Conservation (phyloP, 1,140 invertebrate species). For the Adoxophyes honmai region DNA sequence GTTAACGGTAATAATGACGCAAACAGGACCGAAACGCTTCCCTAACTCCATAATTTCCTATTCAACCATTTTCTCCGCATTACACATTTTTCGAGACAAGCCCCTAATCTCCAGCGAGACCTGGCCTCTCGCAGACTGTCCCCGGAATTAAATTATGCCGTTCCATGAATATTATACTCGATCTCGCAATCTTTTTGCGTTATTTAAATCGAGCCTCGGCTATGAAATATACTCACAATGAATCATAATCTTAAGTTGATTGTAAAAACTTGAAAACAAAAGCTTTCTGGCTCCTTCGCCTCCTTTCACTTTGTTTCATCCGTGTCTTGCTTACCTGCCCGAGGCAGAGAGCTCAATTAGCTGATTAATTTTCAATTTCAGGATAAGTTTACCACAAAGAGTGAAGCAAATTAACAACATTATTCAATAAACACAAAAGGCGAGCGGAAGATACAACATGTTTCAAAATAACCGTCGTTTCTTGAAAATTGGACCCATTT, state of each 20-base stretch:
- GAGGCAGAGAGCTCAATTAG: too few species aligned
- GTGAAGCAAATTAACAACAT: too few species aligned
- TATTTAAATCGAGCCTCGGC: conserved; percentile 36
- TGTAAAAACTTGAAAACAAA: conserved; percentile 1
- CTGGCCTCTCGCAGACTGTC: conserved; percentile 46
- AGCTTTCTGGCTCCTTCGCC: neutral
- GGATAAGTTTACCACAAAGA: too few species aligned
- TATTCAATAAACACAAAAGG: too few species aligned
- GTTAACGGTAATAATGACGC: neutral
- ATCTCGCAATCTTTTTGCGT: conserved; percentile 65
- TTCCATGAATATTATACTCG: conserved; percentile 72
- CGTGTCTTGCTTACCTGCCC: neutral
- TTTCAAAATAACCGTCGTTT: too few species aligned
- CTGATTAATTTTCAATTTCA: too few species aligned
- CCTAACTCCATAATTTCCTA: conserved; percentile 35
- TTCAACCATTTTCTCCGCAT: conserved; percentile 60
- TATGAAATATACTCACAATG: conserved; percentile 9
- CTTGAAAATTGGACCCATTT: too few species aligned
- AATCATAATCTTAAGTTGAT: conserved; percentile 9
- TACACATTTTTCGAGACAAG: conserved; percentile 62
- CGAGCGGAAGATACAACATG: too few species aligned
- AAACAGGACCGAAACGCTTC: neutral
- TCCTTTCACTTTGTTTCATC: neutral
- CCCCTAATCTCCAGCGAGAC: conserved; percentile 52
- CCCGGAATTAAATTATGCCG: conserved; percentile 69